Conservation (phyloP, 1,140 invertebrate genomes). For the Megalonaias nervosa region DNA sequence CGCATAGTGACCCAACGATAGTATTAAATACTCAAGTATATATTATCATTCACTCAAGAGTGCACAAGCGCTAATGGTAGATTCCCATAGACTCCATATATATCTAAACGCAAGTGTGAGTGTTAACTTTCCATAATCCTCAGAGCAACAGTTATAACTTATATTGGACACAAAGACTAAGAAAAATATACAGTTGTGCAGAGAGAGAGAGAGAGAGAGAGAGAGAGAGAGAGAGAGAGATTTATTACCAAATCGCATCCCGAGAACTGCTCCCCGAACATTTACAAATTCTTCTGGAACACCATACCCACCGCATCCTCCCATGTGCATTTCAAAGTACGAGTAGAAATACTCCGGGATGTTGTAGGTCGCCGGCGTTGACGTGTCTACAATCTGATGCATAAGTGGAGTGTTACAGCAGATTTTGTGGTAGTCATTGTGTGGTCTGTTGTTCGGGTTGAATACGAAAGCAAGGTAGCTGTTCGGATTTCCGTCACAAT, state of each 20-base stretch:
- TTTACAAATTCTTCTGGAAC: slow-evolving; percentile 15
- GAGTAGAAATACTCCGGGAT: slow-evolving; percentile 12
- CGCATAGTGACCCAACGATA: no score
- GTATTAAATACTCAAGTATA: no score
- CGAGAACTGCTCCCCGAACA: slow-evolving; percentile 16
- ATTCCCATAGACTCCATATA: no score
- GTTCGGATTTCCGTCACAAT: slow-evolving; percentile 27
- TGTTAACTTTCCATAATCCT: no score
- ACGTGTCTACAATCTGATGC: slow-evolving; percentile 15
- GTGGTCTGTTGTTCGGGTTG: slow-evolving; percentile 5
- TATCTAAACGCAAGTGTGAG: no score
- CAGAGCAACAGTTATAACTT: no score
- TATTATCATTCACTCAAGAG: no score
- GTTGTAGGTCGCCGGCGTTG: slow-evolving; percentile 2
- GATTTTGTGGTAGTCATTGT: slow-evolving; percentile 9
- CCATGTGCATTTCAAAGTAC: slow-evolving; percentile 28
- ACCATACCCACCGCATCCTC: slow-evolving; percentile 29
- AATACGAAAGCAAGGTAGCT: slow-evolving; percentile 17
- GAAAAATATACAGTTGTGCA: no score
- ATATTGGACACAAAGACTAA: no score
- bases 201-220: no score
- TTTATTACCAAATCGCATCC: slow-evolving; percentile 17
- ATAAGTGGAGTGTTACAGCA: background rate
- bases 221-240: no score
- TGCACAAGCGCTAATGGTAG: no score